Conservation (phyloP, 2,113 vertebrate species). For the Anguilla rostrata region DNA sequence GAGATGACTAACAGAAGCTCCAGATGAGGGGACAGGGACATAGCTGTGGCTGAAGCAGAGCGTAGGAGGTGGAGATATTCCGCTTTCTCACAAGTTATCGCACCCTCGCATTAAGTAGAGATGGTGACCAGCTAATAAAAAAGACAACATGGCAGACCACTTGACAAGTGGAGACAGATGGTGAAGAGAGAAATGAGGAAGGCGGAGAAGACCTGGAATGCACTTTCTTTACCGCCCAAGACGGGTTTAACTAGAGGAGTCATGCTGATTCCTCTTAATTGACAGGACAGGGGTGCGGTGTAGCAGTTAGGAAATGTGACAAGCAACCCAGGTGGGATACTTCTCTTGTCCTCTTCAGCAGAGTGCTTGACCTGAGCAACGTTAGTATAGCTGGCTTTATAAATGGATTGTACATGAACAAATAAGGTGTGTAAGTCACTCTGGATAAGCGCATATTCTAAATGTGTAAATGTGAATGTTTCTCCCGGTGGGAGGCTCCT, state of each 20-base stretch:
- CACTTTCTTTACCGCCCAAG: not conserved
- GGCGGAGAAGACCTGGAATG: not conserved
- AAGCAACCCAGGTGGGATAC: not conserved
- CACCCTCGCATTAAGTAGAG: not conserved
- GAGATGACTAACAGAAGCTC: not conserved
- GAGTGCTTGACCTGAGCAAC: not conserved
- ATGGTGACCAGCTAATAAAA: not conserved
- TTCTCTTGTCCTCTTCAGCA: not conserved
- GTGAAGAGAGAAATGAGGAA: not conserved
- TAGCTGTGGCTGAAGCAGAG: not conserved
- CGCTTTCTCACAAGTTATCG: not conserved
- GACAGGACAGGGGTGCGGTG: not conserved
- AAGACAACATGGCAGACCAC: conserved; percentile 7
- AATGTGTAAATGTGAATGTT: not conserved
- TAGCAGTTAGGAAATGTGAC: not conserved
- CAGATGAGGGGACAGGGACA: not conserved
- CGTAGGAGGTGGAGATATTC: conserved; percentile 1
- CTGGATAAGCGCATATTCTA: not conserved
- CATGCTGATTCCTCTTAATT: not conserved
- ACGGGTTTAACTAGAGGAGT: not conserved
- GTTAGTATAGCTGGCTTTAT: not conserved
- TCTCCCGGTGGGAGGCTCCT: not conserved
- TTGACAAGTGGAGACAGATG: not conserved
- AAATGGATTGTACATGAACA: not conserved
- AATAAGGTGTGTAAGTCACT: not conserved